Base-by-base conservation (phyloP, 1,140 invertebrate species). In the Drosophila ercepeae region DNA sequence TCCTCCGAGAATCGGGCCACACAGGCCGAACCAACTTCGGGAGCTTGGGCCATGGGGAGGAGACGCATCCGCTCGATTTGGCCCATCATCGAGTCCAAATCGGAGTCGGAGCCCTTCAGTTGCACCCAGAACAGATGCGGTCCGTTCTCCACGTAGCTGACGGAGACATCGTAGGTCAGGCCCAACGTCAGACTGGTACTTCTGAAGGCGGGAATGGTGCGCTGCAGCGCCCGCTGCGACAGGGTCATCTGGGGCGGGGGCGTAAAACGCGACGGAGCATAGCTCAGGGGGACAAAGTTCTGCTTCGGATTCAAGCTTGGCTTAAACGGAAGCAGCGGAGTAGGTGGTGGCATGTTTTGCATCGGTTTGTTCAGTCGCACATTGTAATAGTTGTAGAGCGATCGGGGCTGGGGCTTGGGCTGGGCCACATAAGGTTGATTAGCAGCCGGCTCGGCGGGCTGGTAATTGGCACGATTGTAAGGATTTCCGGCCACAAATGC, bases 71-170 rank as follows among this genome's bases (percentile, higher is more conserved):
- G 91, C 70, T 95, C 95, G 25, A 96, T 94, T 13, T 94, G 93
- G 36, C 92, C 92, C 95, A 96, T 96, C 83, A 96, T 92, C 4
- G 92, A 90, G 32, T 93, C 92, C 7, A 96, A 84, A 59, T 93
- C 91, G 5, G 93, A 91, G 52, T 92, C 92, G 55, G 92, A 92
- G 36, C 91, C 92, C 68, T 93, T 92, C 2, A 96, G 75, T 70
- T 96, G 95, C 0, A 96, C 93, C 11, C 95, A 95, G 92, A 96
- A 97, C 53, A 94, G 91, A 50, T 93, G 93, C 1, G 95, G 95
- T 1, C 95, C 95, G 76, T 97, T 95, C 81, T 95, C 95, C 13
- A 96, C 94, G 86, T 93, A 95, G 25, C 95, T 96, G 3, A 96
- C 93, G 84, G 93, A 93, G 1, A 96, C 95, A 69, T 94, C 92